Evolutionary conservation across 1,140 invertebrate genomes (phyloP), one percentile per base, ranked within the genome.

Genomic region (Helicoverpa armigera): DNA sequence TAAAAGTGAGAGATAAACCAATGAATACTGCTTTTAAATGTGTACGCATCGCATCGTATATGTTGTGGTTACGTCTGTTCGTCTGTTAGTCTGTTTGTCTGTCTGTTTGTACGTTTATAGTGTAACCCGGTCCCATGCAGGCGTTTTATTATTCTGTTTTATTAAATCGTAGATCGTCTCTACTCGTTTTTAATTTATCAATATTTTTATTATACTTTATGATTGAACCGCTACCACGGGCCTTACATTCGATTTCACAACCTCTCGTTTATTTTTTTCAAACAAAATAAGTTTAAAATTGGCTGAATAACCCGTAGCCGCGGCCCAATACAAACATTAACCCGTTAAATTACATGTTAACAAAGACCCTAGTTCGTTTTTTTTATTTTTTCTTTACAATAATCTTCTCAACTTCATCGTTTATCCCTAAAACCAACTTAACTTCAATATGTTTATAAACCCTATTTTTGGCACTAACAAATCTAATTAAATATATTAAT

Each of bases 401-500:
- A 92, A 89, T 90, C 88, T 88, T 90, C 87, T 91, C 89, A 90
- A 89, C 86, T 88, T 94, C 89, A 91, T 87, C 83, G 70, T 87
- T 90, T 86, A 93, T 89, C 79, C 88, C 91, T 94, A 94, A 89
- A 91, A 91, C 85, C 86, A 93, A 94, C 89, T 91, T 94, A 93
- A 92, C 84, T 88, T 79, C 84, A 90, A 77, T 89, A 88, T 43
- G 35, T 92, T 92, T 90, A 90, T 91, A 89, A 91, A 88, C 84
- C 83, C 88, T 92, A 92, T 84, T 87, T 93, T 94, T 94, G 93
- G 93, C 93, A 94, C 93, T 94, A 94, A 94, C 85, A 92, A 92
- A 94, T 91, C 89, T 93, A 94, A 91, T 92, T 90, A 90, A 89
- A 88, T 86, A 86, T 89, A 89, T 85, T 31, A 77, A 77, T 91